Conservation (phyloP, 2,113 vertebrate species). For the Tupaia tana region DNA sequence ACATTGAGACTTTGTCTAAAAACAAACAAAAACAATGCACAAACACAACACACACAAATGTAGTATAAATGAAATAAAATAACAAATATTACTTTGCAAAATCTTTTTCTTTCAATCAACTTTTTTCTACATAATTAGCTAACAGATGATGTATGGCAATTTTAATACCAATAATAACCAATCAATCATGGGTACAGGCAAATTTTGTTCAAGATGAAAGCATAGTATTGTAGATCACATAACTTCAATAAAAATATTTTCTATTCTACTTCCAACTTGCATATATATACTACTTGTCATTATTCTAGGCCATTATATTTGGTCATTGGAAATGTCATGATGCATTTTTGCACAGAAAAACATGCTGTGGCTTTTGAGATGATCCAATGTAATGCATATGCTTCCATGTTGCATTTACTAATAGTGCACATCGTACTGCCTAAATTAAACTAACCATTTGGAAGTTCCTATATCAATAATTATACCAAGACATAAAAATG, state of each 20-base stretch:
- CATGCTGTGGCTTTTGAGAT: too few species aligned
- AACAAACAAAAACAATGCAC: too few species aligned
- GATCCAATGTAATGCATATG: not conserved
- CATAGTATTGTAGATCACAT: not conserved
- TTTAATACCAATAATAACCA: not conserved
- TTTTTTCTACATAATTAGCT: not conserved
- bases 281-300: not conserved
- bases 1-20: too few species aligned
- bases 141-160: not conserved
- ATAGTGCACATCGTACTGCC: not conserved
- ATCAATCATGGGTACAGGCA: not conserved
- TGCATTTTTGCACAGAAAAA: too few species aligned
- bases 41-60: too few species aligned
- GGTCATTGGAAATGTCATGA: too few species aligned
- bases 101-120: not conserved
- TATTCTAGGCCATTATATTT: not conserved
- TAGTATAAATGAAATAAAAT: not conserved
- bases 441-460: not conserved
- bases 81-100: not conserved
- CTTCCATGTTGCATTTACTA: conserved; percentile 1
- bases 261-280: not conserved
- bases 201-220: conserved; percentile 2
- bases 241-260: not conserved
- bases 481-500: not conserved
- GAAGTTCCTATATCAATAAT: not conserved